These are phyloP conservation scores for Pteropus alecto DNA, from an alignment of 2,113 vertebrate species.

Conservation along the genomic window DNA sequence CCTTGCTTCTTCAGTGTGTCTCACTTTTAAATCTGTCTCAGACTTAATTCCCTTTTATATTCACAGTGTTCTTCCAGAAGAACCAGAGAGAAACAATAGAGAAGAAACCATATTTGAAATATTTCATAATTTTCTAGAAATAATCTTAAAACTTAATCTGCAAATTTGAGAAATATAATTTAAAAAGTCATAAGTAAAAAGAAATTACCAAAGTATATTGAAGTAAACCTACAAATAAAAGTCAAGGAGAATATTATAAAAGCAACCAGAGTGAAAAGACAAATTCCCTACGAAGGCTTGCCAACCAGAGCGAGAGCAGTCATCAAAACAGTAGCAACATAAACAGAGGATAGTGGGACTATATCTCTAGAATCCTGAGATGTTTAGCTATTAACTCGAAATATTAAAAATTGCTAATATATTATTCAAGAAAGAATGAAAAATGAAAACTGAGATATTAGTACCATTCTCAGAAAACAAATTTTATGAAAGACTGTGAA, in stretches of 20 bases:
- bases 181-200: background rate
- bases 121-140: background rate
- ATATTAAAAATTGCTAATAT: background rate
- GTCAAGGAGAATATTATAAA: background rate
- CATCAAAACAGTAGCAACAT: background rate
- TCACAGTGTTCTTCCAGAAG: background rate
- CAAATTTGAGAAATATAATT: background rate
- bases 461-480: background rate
- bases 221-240: background rate
- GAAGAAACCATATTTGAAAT: background rate
- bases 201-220: background rate
- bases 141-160: background rate
- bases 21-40: background rate
- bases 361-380: background rate
- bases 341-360: background rate
- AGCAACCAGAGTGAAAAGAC: background rate
- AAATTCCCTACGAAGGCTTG: background rate
- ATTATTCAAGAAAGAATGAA: background rate
- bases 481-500: background rate
- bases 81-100: background rate
- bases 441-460: background rate
- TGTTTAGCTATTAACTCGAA: background rate
- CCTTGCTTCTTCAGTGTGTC: background rate
- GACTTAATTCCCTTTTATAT: background rate
- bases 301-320: background rate